A percentile compares a stretch with the other conserved stretches of the same genome.
Evolutionary conservation across 2,888 invertebrate genomes (phyloP).

Genomic region (Aporophyla nigra): DNA sequence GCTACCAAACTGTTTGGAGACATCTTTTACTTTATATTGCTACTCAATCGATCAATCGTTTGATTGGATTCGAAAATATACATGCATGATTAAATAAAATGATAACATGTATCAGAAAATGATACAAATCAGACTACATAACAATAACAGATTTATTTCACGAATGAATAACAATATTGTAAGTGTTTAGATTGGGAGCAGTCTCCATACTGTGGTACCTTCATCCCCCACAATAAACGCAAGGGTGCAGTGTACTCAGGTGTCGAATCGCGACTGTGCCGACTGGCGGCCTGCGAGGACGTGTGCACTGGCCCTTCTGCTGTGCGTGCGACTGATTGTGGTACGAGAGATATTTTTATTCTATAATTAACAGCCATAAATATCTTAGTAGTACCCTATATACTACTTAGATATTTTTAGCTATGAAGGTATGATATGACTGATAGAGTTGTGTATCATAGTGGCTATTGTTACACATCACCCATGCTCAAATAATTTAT

Average conservation of each 20-base stretch:
- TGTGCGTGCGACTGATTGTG: conserved; percentile 55
- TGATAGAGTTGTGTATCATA: no score
- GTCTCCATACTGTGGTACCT: conserved; percentile 70
- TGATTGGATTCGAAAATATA: no score
- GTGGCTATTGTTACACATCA: no score
- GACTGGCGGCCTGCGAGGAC: conserved; percentile 68
- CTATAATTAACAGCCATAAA: no score
- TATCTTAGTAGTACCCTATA: no score
- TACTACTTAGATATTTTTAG: no score
- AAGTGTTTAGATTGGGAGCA: neutral
- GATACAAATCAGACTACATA: neutral
- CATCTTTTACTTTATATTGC: neutral
- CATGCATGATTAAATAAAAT: neutral
- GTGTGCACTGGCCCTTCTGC: conserved; percentile 79
- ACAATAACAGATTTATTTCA: neutral
- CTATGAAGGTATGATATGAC: no score
- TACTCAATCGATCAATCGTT: neutral
- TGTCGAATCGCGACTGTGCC: conserved; percentile 86
- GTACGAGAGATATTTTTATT: conserved; percentile 52
- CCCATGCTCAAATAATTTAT: no score
- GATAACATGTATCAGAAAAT: neutral
- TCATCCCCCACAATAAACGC: conserved; percentile 78
- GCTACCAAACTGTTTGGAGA: neutral
- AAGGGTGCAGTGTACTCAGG: conserved; percentile 90
- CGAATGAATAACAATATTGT: neutral